phyloP scores from a whole-genome alignment of 2,888 invertebrate species.

The Dynastes maya region DNA sequence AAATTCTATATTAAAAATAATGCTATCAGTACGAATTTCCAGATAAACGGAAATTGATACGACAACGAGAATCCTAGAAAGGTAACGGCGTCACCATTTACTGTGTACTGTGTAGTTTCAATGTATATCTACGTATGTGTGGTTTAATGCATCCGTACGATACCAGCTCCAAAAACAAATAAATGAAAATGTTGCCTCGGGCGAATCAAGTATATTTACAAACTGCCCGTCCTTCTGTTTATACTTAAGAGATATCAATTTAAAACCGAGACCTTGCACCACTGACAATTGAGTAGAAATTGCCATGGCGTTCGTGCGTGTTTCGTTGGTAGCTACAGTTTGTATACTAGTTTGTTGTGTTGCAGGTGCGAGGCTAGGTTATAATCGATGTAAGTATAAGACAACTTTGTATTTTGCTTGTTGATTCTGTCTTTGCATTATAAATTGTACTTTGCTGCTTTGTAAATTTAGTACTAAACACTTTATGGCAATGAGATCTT shows the following conservation, averaged over 20 bases:
- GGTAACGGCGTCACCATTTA: too few relatives aligned
- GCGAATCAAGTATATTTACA: constrained; percentile 2
- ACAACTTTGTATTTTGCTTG: background rate
- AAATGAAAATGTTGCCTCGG: constrained; percentile 11
- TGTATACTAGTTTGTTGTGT: background rate
- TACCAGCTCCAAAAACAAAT: constrained; percentile 8
- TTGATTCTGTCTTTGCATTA: background rate
- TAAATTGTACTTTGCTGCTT: background rate
- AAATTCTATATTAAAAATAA: too few relatives aligned
- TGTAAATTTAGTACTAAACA: too few relatives aligned
- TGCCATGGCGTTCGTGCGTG: constrained; percentile 14
- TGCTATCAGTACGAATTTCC: too few relatives aligned
- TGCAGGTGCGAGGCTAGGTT: background rate
- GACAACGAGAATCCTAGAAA: too few relatives aligned
- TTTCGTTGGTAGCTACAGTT: background rate
- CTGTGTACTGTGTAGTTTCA: too few relatives aligned
- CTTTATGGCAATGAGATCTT: too few relatives aligned
- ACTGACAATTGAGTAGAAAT: constrained; percentile 11
- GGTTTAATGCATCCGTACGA: background rate
- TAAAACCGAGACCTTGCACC: constrained; percentile 7
- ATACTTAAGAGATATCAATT: background rate
- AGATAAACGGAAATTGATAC: too few relatives aligned
- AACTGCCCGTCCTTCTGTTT: background rate
- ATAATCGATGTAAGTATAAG: constrained; percentile 34
- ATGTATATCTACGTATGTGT: background rate